phyloP scores from a whole-genome alignment of 2,113 vertebrate genomes.

The Prietella phreatophila region DNA sequence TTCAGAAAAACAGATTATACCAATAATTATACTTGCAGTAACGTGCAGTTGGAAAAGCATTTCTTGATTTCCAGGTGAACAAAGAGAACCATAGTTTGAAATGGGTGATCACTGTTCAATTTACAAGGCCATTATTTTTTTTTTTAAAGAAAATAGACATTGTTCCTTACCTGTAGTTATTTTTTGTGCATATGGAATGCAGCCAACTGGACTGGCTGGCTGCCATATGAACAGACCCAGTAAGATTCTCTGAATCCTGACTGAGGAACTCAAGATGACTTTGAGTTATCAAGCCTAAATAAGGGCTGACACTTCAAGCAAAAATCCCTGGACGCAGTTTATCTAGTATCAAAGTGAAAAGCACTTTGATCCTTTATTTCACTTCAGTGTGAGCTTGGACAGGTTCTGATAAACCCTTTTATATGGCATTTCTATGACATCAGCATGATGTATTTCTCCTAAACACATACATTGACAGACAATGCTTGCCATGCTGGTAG shows the following conservation, averaged over 20 bases:
- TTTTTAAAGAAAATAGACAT: not conserved
- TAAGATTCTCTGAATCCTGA: not conserved
- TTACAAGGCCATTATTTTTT: not conserved
- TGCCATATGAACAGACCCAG: not conserved
- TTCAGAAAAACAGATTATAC: too few species aligned
- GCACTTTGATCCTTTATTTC: not conserved
- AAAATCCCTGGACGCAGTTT: not conserved
- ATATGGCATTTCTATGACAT: not conserved
- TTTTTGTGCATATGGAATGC: constrained; percentile 12
- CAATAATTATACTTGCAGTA: not conserved
- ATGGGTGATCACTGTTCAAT: not conserved
- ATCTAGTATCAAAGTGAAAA: not conserved
- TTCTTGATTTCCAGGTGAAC: not conserved
- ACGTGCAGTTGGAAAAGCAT: not conserved
- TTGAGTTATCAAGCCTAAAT: not conserved
- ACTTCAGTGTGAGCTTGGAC: not conserved
- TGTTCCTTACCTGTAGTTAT: not conserved
- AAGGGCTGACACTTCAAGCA: not conserved
- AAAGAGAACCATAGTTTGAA: not conserved
- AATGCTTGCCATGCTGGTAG: constrained; percentile 6
- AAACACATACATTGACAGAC: constrained; percentile 1
- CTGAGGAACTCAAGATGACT: not conserved
- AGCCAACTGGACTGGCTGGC: not conserved
- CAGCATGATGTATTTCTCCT: constrained; percentile 7
- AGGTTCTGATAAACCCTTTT: not conserved